Base-by-base conservation (phyloP, 2,113 vertebrate species). In the Corydoras sp. region DNA sequence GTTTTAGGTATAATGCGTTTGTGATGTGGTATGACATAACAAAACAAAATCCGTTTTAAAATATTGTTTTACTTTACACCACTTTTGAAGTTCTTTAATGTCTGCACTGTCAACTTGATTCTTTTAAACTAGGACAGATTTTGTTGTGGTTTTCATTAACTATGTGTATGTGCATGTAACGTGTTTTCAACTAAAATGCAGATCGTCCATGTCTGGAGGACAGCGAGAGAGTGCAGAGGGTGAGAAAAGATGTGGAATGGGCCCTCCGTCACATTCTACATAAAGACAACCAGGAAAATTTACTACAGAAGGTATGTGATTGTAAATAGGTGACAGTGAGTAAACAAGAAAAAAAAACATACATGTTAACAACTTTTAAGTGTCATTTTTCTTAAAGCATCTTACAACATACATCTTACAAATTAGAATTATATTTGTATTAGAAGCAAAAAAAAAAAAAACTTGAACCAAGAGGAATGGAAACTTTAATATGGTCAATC, bases 161-260 rank as follows among this genome's bases (percentile, higher is more conserved):
- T 59, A 10, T 56, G 9, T 68, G 8, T 29, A 10, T 51, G 2
- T 71, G 10, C 65, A 5, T 64, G 18, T 69, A 9, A 1, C 67
- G 53, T 74, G 49, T 81, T 24, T 24, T 24, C 18, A 24, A 24
- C 18, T 24, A 24, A 24, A 24, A 32, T 77, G 68, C 81, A 96
- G 95, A 85, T 73, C 91, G 91, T 0, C 92, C 91, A 0, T 92
- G 91, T 83, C 88, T 97, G 80, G 94, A 97, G 73, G 93, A 96
- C 53, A 90, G 86, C 73, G 81, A 84, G 32, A 88, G 86, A 77
- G 94, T 96, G 60, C 90, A 92, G 1, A 86, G 85, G 67, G 86
- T 93, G 31, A 91, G 93, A 71, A 89, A 80, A 76, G 91, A 81
- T 2, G 79, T 95, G 78, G 91, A 93, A 55, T 69, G 85, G 13